phyloP scores from a whole-genome alignment of 1,140 invertebrate genomes.

The Pectinophora gossypiella region DNA sequence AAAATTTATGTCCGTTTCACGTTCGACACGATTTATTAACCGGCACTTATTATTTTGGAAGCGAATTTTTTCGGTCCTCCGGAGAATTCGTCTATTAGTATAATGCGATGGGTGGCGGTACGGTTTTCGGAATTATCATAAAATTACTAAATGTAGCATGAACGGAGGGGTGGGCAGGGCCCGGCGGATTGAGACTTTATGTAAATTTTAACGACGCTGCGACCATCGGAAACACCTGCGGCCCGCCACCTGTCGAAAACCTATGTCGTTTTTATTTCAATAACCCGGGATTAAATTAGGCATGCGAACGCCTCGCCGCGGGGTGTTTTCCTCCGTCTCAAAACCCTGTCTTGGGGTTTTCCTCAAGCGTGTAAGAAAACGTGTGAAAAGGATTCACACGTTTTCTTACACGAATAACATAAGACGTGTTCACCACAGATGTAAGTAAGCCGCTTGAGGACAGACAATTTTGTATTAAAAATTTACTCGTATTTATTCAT shows the following conservation, averaged over 20 bases:
- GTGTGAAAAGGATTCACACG: not conserved
- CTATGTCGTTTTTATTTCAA: slow-evolving; percentile 74
- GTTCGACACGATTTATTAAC: slow-evolving; percentile 63
- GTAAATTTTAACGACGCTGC: slow-evolving; percentile 74
- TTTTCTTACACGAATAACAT: not conserved
- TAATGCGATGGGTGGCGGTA: slow-evolving; percentile 72
- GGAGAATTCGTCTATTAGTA: slow-evolving; percentile 69
- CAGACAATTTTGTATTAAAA: too few species aligned
- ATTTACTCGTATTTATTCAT: too few species aligned
- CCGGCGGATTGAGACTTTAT: slow-evolving; percentile 73
- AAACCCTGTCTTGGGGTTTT: not conserved
- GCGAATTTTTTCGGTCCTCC: slow-evolving; percentile 56
- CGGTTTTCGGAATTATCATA: slow-evolving; percentile 73
- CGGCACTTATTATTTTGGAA: slow-evolving; percentile 65
- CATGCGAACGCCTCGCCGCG: slow-evolving; percentile 43
- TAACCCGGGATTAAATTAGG: slow-evolving; percentile 71
- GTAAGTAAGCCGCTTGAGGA: not conserved
- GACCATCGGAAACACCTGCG: slow-evolving; percentile 71
- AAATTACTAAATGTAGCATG: slow-evolving; percentile 75
- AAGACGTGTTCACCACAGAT: not conserved
- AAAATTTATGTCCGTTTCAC: slow-evolving; percentile 61
- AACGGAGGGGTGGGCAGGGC: slow-evolving; percentile 63
- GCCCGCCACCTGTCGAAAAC: slow-evolving; percentile 70
- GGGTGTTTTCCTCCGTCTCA: slow-evolving; percentile 26
- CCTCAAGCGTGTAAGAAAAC: not conserved